A percentile compares a stretch with the other conserved stretches of the same genome.
Evolutionary conservation across 1,140 invertebrate genomes (phyloP).

Genomic region (Ctenoplectra terminalis): DNA sequence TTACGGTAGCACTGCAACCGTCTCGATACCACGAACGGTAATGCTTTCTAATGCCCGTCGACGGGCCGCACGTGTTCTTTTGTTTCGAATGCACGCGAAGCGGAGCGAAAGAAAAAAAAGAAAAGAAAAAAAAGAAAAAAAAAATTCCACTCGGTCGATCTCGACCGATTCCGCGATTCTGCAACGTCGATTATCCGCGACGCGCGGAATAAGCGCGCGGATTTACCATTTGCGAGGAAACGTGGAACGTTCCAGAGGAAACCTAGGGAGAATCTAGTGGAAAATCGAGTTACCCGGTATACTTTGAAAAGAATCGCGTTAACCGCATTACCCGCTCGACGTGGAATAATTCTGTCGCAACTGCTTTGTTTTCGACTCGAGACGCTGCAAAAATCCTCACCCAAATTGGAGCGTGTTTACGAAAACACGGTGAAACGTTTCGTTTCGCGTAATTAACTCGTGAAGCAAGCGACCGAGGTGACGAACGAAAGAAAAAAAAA

Average conservation of each 20-base stretch:
- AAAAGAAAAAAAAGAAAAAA: no score
- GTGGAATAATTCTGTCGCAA: neutral
- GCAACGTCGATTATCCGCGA: slow-evolving; percentile 43
- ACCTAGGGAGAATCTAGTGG: neutral
- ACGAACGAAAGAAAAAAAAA: neutral
- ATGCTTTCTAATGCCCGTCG: slow-evolving; percentile 43
- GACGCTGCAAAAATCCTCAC: neutral
- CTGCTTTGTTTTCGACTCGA: neutral
- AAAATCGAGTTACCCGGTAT: neutral
- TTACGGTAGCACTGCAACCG: neutral
- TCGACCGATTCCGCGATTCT: slow-evolving; percentile 5
- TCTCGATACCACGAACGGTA: slow-evolving; percentile 3
- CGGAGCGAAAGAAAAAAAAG: no score
- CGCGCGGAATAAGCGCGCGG: slow-evolving; percentile 11
- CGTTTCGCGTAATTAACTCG: slow-evolving; percentile 20
- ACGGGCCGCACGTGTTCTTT: slow-evolving; percentile 20
- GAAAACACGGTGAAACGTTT: neutral
- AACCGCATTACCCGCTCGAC: neutral
- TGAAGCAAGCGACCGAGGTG: neutral
- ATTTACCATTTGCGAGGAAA: neutral
- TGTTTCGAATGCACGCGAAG: neutral
- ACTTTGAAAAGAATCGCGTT: neutral
- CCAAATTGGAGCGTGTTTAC: slow-evolving; percentile 11
- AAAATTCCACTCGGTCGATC: slow-evolving; percentile 31
- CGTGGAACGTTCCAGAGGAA: neutral